Evolutionary conservation across 2,113 vertebrate species (phyloP).

Genomic region (Rhipidura dahli): DNA sequence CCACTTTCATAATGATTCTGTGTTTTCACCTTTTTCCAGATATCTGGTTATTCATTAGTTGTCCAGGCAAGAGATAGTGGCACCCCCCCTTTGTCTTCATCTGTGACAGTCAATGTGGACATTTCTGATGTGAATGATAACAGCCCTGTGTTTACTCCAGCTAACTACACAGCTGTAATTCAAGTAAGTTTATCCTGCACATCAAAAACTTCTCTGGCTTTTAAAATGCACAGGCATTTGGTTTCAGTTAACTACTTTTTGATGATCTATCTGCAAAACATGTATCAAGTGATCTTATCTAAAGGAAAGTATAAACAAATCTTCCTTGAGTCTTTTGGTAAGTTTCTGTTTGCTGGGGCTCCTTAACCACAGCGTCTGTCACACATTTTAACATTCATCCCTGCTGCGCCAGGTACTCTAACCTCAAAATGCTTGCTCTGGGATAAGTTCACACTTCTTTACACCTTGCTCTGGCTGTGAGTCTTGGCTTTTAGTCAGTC

Average conservation of each 20-base stretch:
- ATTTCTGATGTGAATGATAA: conserved; percentile 97
- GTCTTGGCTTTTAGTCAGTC: neutral
- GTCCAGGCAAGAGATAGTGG: conserved; percentile 89
- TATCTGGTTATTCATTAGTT: conserved; percentile 87
- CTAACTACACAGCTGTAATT: conserved; percentile 91
- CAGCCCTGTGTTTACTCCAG: conserved; percentile 87
- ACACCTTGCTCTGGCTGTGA: neutral
- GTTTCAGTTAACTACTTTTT: conserved; percentile 12
- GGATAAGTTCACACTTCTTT: neutral
- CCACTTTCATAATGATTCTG: neutral
- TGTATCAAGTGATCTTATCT: neutral
- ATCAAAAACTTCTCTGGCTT: conserved; percentile 28
- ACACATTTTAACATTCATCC: neutral
- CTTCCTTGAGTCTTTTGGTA: neutral
- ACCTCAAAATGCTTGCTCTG: neutral
- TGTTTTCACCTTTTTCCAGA: conserved; percentile 69
- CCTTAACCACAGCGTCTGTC: neutral
- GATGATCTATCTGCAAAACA: neutral
- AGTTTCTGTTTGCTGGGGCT: neutral
- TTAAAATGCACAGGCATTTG: conserved; percentile 9
- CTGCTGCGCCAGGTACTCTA: neutral
- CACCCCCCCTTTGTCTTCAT: conserved; percentile 85
- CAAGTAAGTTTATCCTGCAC: conserved; percentile 77
- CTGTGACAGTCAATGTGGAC: conserved; percentile 88
- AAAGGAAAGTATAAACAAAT: neutral